A percentile compares a stretch with the other conserved stretches of the same genome.
Conservation (phyloP, 2,113 vertebrate species). For the Equus quagga region DNA sequence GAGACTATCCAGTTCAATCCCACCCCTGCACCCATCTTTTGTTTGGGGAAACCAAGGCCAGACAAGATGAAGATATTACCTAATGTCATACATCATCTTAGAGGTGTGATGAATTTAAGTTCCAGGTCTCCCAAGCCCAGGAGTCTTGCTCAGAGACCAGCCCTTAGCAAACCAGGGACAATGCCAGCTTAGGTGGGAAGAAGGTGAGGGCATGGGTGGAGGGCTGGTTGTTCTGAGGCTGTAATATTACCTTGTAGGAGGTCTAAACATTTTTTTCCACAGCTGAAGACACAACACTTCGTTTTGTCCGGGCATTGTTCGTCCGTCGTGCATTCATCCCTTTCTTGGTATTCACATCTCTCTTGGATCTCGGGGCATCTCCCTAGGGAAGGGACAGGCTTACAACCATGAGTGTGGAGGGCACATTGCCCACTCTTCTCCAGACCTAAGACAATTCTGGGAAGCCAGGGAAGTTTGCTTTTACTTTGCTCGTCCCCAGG, state of each 20-base stretch:
- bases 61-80: background rate
- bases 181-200: background rate
- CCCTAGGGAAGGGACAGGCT: slow-evolving; percentile 16
- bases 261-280: slow-evolving; percentile 68
- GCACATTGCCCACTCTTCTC: background rate
- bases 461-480: background rate
- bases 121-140: background rate
- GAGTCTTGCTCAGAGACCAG: background rate
- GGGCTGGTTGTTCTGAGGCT: fast-evolving
- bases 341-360: slow-evolving; percentile 59
- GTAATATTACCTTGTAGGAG: slow-evolving; percentile 10
- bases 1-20: background rate
- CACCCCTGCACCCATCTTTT: background rate
- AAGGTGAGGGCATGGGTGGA: background rate
- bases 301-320: background rate
- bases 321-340: background rate
- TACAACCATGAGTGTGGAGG: background rate
- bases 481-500: background rate
- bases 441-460: background rate
- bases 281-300: slow-evolving; percentile 71
- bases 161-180: background rate
- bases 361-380: slow-evolving; percentile 67
- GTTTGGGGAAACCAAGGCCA: background rate
- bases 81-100: background rate
- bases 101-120: background rate